A percentile compares a stretch with the other conserved stretches of the same genome.
Evolutionary conservation across 2,888 invertebrate genomes (phyloP).

Genomic region (Netelia fuscicornis): DNA sequence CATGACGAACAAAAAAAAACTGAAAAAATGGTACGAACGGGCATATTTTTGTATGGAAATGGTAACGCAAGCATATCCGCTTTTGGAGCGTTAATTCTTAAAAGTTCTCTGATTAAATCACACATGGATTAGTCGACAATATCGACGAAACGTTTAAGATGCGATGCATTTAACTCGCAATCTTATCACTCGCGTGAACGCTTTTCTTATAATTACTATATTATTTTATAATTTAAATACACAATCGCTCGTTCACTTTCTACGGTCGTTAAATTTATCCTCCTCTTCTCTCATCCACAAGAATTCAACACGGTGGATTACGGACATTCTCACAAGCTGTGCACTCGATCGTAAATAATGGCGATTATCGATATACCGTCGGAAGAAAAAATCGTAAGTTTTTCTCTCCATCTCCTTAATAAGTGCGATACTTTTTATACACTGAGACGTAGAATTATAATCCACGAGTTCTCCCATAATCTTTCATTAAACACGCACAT

Average conservation of each 20-base stretch:
- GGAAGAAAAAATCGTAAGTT: slow-evolving; percentile 31
- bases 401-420: slow-evolving; percentile 6
- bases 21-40: slow-evolving; percentile 23
- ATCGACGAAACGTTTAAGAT: slow-evolving; percentile 50
- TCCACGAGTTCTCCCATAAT: slow-evolving; percentile 37
- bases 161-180: slow-evolving; percentile 27
- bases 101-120: slow-evolving; percentile 65
- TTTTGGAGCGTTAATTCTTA: slow-evolving; percentile 33
- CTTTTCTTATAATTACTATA: slow-evolving; percentile 10
- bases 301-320: slow-evolving; percentile 36
- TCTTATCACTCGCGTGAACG: slow-evolving; percentile 33
- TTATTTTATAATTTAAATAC: slow-evolving; percentile 50
- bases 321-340: slow-evolving; percentile 60
- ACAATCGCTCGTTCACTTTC: slow-evolving; percentile 61
- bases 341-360: slow-evolving; percentile 58
- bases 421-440: slow-evolving; percentile 63
- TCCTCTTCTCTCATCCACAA: slow-evolving; percentile 15
- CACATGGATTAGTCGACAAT: slow-evolving; percentile 35
- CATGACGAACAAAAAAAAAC: slow-evolving; percentile 29
- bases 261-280: slow-evolving; percentile 51
- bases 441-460: slow-evolving; percentile 62
- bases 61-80: slow-evolving; percentile 60
- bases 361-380: slow-evolving; percentile 27
- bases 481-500: slow-evolving; percentile 31
- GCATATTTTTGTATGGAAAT: slow-evolving; percentile 46